phyloP scores from a whole-genome alignment of 2,888 invertebrate genomes.

The Leptinotarsa peninsularis region DNA sequence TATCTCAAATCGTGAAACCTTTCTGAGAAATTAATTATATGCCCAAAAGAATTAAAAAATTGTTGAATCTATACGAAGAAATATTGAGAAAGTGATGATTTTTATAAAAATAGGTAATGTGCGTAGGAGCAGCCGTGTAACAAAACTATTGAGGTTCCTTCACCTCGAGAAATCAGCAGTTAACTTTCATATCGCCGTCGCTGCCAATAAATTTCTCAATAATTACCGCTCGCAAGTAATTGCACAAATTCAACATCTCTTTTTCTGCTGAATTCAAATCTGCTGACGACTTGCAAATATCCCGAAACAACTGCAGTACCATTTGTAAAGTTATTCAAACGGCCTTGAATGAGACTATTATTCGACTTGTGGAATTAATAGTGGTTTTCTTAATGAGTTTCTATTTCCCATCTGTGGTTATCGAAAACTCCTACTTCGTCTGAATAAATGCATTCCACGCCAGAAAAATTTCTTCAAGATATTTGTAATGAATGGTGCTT shows the following conservation, averaged over 20 bases:
- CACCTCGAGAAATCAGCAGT: neutral
- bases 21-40: too few species aligned
- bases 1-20: too few species aligned
- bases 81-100: too few species aligned
- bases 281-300: neutral
- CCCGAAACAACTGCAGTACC: neutral
- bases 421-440: neutral
- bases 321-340: neutral
- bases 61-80: too few species aligned
- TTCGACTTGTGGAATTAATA: neutral
- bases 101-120: too few species aligned
- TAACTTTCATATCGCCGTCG: neutral
- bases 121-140: neutral
- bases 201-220: neutral
- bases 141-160: neutral
- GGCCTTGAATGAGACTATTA: neutral
- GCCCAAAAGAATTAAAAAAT: too few species aligned
- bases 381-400: neutral
- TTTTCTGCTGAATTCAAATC: neutral
- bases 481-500: too few species aligned
- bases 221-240: neutral
- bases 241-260: neutral
- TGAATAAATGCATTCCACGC: neutral
- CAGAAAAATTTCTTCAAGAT: neutral
- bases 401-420: neutral